Conservation (phyloP, 2,797 vertebrate species). For the Mycteria americana region DNA sequence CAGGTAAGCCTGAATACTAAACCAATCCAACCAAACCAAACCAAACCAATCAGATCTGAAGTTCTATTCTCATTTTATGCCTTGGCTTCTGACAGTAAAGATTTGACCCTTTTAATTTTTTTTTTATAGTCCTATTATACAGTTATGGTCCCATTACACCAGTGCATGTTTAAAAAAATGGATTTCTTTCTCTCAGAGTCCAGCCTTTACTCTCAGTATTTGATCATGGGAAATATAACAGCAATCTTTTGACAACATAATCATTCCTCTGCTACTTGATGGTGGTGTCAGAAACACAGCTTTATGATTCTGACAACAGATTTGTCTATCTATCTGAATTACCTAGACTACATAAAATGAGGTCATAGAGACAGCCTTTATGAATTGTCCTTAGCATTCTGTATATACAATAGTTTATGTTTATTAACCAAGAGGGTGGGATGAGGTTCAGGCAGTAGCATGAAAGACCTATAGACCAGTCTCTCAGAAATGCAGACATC, state of each 20-base stretch:
- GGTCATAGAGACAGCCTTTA: not conserved
- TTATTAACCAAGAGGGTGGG: not conserved
- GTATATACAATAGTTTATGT: not conserved
- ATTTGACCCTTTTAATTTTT: not conserved
- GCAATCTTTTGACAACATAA: not conserved
- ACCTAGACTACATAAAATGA: not conserved
- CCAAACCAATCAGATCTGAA: not conserved
- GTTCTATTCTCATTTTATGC: not conserved
- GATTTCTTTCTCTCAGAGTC: not conserved
- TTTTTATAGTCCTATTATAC: not conserved
- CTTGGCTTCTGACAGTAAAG: not conserved
- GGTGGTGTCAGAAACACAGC: not conserved
- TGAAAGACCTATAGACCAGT: not conserved
- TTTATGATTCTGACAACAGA: not conserved
- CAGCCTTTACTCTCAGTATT: not conserved
- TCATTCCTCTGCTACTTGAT: not conserved
- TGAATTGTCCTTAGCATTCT: not conserved
- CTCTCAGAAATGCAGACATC: not conserved
- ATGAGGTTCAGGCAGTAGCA: not conserved
- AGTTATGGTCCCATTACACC: not conserved
- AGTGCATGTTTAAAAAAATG: not conserved
- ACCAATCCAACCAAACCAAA: not conserved
- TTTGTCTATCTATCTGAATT: not conserved
- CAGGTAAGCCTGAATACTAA: not conserved
- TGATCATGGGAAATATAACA: not conserved